Base-by-base conservation (phyloP, 2,113 vertebrate species). In the Neomonachus schauinslandi region DNA sequence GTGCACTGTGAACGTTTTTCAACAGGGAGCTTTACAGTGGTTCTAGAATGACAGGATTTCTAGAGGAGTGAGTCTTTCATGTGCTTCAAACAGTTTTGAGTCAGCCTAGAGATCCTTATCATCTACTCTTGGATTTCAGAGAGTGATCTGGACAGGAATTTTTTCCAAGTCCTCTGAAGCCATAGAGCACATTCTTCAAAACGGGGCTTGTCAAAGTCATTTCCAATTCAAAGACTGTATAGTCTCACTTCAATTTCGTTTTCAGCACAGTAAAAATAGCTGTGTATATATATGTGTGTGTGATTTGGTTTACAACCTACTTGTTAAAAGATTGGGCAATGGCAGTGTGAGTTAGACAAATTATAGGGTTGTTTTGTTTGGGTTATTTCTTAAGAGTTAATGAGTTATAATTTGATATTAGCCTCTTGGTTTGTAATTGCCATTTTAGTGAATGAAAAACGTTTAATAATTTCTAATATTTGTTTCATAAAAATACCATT, bases 231-330 rank as follows among this genome's bases (percentile, higher is more conserved):
- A 76, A 86, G 59, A 86, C 19, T 80, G 28, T 39, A 13, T 82
- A 76, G 57, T 82, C 51, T 82, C n/a, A 77, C 65, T 95, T 95
- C 18, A 53, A 1, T 83, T 82, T 33, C 5, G 0, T 96, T 88
- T 95, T 82, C 15, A 83, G 26, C 31, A 49, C 22, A 71, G 28
- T 91, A 77, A 93, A 93, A 96, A 79, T 90, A 91, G 82, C 11
- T 96, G 0, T 71, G 2, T 85, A 46, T 31, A 33, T 12, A 26
- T 81, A 46, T 28, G 13, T n/a, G 13, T 57, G 55, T 69, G 67
- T 39, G 39, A 39, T 95, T 67, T 88, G 87, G 31, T 85, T 95
- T 92, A 65, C 69, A 95, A 33, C 69, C 8, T 79, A 24, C 42
- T 79, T 91, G 53, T 24, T 85, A 22, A 49, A 85, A 86, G 63